phyloP scores from a whole-genome alignment of 2,113 vertebrate genomes.

The Sitta europaea region DNA sequence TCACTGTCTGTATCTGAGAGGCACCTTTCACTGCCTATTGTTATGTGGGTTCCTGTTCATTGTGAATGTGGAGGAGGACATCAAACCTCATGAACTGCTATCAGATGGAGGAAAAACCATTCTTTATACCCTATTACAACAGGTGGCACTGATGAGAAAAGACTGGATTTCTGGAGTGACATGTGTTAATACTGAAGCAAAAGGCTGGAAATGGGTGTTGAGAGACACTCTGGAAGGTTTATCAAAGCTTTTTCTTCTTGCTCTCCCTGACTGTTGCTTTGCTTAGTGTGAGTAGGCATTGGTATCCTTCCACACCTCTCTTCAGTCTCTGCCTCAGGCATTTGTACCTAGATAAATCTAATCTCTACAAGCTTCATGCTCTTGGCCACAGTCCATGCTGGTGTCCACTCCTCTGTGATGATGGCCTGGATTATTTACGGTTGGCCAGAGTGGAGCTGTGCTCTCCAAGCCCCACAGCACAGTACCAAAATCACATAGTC shows the following conservation, averaged over 20 bases:
- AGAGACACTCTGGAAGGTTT: background rate
- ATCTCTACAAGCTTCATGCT: background rate
- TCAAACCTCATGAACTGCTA: background rate
- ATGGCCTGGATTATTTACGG: background rate
- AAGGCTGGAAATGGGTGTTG: background rate
- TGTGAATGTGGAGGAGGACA: background rate
- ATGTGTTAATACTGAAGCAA: background rate
- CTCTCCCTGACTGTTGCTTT: background rate
- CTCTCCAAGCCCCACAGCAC: background rate
- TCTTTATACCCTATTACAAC: background rate
- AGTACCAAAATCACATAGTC: constrained; percentile 23
- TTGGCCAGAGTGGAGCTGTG: background rate
- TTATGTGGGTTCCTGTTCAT: background rate
- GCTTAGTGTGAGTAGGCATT: background rate
- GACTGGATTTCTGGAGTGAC: background rate
- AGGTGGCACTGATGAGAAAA: background rate
- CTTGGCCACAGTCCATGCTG: background rate
- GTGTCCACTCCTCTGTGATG: background rate
- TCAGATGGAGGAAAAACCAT: background rate
- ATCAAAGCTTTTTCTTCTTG: background rate
- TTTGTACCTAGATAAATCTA: constrained; percentile 28
- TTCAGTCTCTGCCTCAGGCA: constrained; percentile 1
- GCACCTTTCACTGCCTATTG: background rate
- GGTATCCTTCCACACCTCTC: background rate
- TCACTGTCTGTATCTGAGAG: background rate